These are phyloP conservation scores for Tamias sibiricus DNA, from an alignment of 2,113 vertebrate species.

Conservation along the genomic window DNA sequence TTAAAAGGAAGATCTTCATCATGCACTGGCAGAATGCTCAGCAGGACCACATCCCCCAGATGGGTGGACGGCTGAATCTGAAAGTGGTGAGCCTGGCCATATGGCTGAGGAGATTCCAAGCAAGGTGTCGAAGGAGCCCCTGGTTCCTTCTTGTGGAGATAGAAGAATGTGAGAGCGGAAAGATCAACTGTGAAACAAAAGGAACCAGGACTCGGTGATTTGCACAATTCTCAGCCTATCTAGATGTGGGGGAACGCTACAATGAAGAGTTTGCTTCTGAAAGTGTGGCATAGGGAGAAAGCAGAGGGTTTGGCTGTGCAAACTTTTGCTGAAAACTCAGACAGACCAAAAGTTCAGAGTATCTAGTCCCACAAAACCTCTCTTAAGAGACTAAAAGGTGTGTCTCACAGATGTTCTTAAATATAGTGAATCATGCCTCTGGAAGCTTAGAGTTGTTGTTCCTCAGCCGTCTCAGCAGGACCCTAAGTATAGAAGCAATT, in stretches of 20 bases:
- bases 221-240: not conserved
- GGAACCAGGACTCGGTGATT: not conserved
- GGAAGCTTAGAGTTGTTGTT: not conserved
- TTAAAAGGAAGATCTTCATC: not conserved
- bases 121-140: not conserved
- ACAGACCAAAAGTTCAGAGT: not conserved
- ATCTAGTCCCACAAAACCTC: not conserved
- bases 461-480: not conserved
- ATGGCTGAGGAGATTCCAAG: not conserved
- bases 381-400: not conserved
- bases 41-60: not conserved
- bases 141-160: not conserved
- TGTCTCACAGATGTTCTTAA: not conserved
- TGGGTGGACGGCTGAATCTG: not conserved
- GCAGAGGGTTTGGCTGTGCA: not conserved
- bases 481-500: not conserved
- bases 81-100: not conserved
- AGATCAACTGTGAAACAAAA: not conserved
- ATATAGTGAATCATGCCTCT: not conserved
- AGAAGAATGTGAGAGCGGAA: not conserved
- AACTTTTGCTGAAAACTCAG: not conserved
- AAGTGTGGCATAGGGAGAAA: not conserved
- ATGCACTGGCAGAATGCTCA: not conserved
- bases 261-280: not conserved
- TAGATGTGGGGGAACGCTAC: not conserved